Base-by-base conservation (phyloP, 1,140 invertebrate genomes). In the Cotesia chilonis region DNA sequence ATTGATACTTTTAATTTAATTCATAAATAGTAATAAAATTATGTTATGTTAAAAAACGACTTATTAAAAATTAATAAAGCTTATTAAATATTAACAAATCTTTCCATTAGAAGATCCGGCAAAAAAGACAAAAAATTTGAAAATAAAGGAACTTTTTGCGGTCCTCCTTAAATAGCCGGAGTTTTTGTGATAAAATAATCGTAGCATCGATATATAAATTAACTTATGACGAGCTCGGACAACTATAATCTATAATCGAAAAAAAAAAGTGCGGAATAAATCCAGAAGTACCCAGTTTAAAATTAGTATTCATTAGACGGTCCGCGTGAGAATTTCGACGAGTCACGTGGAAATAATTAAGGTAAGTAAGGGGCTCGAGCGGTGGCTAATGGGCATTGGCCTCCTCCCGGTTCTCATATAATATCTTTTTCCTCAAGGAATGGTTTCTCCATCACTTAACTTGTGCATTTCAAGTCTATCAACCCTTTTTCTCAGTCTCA, bases 341-440 rank as follows among this genome's bases (percentile, higher is more conserved):
- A 85, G 83, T 85, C 83, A 86, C 81, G 83, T 84, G 79, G 79
- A 83, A 83, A 84, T 85, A 85, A 86, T 86, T 85, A 85, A 84
- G 78, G 80, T 84, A 85, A 85, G 80, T 84, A 77, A 79, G 77
- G 80, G 82, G 75, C 83, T 77, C 77, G 67, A 71, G 74, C 73
- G 74, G 77, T 76, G 75, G 77, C 80, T 81, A 82, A 81, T 81
- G 79, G 78, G 75, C 75, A 75, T 79, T 79, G 65, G 76, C 77
- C 73, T 75, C 77, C 67, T 69, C 66, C 74, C 63, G 67, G 63
- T 73, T 67, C 47, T 74, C 65, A 38, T 73, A 63, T 71, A 47
- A 47, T 47, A 47, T 75, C 66, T 71, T 69, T 55, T 47, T 57
- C 63, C 70, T 70, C 55, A 65, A 54, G 17, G 7, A 59, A 65